These are phyloP conservation scores for Anseranas semipalmata DNA, from an alignment of 2,113 vertebrate species.

Conservation along the genomic window DNA sequence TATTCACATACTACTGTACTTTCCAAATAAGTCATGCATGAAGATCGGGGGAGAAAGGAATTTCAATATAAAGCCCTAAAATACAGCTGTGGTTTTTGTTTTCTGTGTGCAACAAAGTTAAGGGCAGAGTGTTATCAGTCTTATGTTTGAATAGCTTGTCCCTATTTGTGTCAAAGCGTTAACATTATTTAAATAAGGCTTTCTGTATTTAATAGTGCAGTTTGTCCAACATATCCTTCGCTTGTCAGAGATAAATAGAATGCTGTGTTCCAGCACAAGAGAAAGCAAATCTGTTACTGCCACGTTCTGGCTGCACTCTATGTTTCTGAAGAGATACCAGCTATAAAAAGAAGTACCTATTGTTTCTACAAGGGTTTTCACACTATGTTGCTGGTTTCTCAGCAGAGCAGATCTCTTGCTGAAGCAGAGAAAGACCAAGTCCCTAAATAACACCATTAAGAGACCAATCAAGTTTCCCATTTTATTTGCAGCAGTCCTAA, in stretches of 20 bases:
- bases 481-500: background rate
- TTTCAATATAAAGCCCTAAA: background rate
- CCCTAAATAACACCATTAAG: conserved; percentile 15
- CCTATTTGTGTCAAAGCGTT: conserved; percentile 49
- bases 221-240: conserved; percentile 58
- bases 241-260: conserved; percentile 69
- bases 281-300: conserved; percentile 67
- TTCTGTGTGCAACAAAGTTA: background rate
- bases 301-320: conserved; percentile 26
- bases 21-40: background rate
- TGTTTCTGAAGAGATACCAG: conserved; percentile 41
- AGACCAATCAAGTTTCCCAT: background rate
- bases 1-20: background rate
- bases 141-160: conserved; percentile 35
- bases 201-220: conserved; percentile 56
- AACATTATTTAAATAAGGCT: conserved; percentile 52
- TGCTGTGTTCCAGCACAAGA: conserved; percentile 53
- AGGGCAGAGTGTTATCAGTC: conserved; percentile 51
- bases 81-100: background rate
- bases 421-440: conserved; percentile 30
- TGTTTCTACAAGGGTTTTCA: conserved; percentile 59
- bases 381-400: conserved; percentile 26
- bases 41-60: background rate
- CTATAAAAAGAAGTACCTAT: conserved; percentile 66
- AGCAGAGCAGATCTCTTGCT: background rate